These are phyloP conservation scores for Oxystoma pomonae DNA, from an alignment of 2,888 invertebrate genomes.

Conservation along the genomic window DNA sequence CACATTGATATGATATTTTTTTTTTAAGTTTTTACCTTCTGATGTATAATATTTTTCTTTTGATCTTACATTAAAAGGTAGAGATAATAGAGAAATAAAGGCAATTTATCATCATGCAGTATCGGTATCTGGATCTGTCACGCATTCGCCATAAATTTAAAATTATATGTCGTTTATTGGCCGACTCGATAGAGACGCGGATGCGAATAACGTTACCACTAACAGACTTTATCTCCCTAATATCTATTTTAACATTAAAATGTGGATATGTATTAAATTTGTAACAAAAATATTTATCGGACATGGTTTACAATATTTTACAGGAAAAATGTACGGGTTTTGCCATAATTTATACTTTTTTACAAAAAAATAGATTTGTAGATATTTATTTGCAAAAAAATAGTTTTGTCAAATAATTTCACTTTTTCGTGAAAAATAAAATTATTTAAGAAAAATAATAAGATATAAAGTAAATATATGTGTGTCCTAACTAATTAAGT, in stretches of 20 bases:
- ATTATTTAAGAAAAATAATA: conserved; percentile 4
- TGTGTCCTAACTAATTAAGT: conserved; percentile 19
- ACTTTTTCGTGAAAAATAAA: conserved; percentile 12
- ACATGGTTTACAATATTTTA: neutral
- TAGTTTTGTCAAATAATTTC: conserved; percentile 1
- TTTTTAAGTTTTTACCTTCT: neutral
- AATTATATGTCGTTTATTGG: too few relatives aligned
- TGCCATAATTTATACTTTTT: conserved; percentile 6
- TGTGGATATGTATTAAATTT: neutral
- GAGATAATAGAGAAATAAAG: too few relatives aligned
- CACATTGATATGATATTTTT: neutral
- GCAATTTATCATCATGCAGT: too few relatives aligned
- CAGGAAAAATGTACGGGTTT: conserved; percentile 3
- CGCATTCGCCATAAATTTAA: too few relatives aligned
- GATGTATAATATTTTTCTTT: neutral
- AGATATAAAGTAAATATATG: conserved; percentile 31
- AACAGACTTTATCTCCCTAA: too few relatives aligned
- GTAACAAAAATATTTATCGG: neutral
- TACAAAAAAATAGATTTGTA: neutral
- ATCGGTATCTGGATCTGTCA: too few relatives aligned
- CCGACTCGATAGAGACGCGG: too few relatives aligned
- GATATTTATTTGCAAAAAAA: neutral
- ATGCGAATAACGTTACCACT: too few relatives aligned
- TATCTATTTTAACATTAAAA: neutral
- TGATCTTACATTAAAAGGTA: too few relatives aligned